Conservation (phyloP, 2,888 invertebrate species). For the Xanthostigma xanthostigma region DNA sequence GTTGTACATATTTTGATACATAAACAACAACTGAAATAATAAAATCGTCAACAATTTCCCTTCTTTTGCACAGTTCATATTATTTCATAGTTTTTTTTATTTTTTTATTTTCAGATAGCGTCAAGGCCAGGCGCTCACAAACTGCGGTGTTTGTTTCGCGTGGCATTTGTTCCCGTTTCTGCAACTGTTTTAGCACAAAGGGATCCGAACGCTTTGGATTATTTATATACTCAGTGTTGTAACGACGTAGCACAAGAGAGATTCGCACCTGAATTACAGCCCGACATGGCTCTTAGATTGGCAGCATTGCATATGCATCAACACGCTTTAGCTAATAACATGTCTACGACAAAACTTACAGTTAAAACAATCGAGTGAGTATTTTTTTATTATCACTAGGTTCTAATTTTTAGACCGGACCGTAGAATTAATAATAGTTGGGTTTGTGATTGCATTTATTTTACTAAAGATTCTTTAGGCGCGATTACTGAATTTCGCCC, state of each 20-base stretch:
- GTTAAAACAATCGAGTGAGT: constrained; percentile 80
- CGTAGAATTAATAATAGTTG: too few relatives aligned
- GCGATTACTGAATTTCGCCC: too few relatives aligned
- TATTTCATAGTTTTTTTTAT: constrained; percentile 5
- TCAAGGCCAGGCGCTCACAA: constrained; percentile 82
- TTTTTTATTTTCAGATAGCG: constrained; percentile 51
- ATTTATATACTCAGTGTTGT: constrained; percentile 80
- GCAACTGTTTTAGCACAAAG: constrained; percentile 69
- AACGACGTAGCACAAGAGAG: constrained; percentile 87
- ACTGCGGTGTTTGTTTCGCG: constrained; percentile 74
- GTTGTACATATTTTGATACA: too few relatives aligned
- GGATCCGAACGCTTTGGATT: constrained; percentile 77
- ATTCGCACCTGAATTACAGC: constrained; percentile 77
- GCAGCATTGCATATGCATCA: constrained; percentile 87
- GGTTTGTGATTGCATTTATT: too few relatives aligned
- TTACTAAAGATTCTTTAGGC: too few relatives aligned
- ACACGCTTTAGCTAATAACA: constrained; percentile 69
- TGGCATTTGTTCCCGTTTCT: constrained; percentile 78
- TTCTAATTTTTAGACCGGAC: too few relatives aligned
- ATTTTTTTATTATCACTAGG: neutral
- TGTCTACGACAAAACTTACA: constrained; percentile 63
- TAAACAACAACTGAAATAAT: too few relatives aligned
- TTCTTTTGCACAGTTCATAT: neutral
- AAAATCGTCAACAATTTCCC: too few relatives aligned
- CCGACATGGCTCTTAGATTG: constrained; percentile 71